Evolutionary conservation across 2,113 vertebrate species (phyloP), one percentile per base, ranked within the genome.

Genomic region (Hippocampus comes): DNA sequence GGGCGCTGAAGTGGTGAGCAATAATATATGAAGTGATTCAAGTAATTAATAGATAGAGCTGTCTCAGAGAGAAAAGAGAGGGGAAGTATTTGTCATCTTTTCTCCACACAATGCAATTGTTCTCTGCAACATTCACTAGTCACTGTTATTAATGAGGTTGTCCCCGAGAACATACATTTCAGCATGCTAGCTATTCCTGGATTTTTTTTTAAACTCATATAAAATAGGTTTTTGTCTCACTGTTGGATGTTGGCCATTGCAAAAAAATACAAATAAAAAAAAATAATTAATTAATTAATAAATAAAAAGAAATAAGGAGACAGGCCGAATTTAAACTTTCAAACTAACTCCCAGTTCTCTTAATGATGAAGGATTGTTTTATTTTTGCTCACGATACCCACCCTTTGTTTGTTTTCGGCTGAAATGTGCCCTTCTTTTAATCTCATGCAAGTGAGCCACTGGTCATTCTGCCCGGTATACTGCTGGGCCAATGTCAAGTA

Each of bases 101-200:
- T 90, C 87, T 83, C 80, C 34, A 86, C 88, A 91, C 90, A 92
- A 90, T 90, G 86, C 89, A 86, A 92, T 93, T 93, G 92, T 93
- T 91, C 87, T 73, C 75, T 3, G 27, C 66, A 72, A 90, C 87
- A 80, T 89, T 81, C 83, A 73, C 72, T 70, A 74, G 83, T 86
- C 86, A 68, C 82, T 81, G 83, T 93, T 92, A 93, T 92, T 92
- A 92, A 93, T 91, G 90, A 89, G 81, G 75, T 75, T 2, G 30
- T 73, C 68, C 85, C 71, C 70, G 73, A 76, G 78, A 86, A 84
- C 79, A 81, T 79, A 83, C 79, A 82, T 87, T 88, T 63, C 34
- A 34, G 18, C 76, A 74, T 48, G 2, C 70, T 76, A 18, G 12
- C 64, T 12, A 8, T 68, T 59, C 73, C 11, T 0, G 20, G 70